These are phyloP conservation scores for Pangasius larnaudii DNA, from an alignment of 2,797 vertebrate species.

Conservation along the genomic window DNA sequence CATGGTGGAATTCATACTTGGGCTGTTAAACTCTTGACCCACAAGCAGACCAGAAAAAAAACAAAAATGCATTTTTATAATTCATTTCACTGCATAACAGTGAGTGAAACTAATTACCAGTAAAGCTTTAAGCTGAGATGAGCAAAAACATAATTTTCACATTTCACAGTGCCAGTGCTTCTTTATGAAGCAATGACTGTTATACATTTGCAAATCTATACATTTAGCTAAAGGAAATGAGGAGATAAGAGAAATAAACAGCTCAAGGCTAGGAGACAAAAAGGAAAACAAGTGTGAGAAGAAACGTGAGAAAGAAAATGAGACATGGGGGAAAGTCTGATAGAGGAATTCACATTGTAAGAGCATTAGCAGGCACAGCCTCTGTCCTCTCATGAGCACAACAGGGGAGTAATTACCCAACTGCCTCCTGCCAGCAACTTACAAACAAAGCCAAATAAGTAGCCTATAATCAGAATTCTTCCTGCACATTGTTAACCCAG, in stretches of 20 bases:
- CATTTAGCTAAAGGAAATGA: neutral
- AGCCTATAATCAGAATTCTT: conserved; percentile 47
- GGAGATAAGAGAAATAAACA: conserved; percentile 11
- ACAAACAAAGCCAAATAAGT: conserved; percentile 44
- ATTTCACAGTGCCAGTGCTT: neutral
- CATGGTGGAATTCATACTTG: neutral
- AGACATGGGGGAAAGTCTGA: conserved; percentile 3
- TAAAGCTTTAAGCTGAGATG: neutral
- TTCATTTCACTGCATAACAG: neutral
- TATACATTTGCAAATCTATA: conserved; percentile 20
- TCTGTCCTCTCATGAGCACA: conserved; percentile 40
- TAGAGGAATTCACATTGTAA: neutral
- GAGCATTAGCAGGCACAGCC: conserved; percentile 7
- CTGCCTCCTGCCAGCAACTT: conserved; percentile 43
- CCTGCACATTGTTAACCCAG: conserved; percentile 40
- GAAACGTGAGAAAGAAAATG: neutral
- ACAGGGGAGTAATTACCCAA: conserved; percentile 57
- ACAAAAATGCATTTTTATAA: neutral
- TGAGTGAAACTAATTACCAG: neutral
- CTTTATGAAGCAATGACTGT: neutral
- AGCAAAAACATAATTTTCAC: neutral
- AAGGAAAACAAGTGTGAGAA: neutral
- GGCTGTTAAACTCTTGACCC: neutral
- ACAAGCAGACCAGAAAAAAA: neutral
- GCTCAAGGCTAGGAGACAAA: conserved; percentile 6